These are phyloP conservation scores for Spatulosminthurus flaviceps DNA, from an alignment of 2,888 invertebrate species.

Conservation along the genomic window DNA sequence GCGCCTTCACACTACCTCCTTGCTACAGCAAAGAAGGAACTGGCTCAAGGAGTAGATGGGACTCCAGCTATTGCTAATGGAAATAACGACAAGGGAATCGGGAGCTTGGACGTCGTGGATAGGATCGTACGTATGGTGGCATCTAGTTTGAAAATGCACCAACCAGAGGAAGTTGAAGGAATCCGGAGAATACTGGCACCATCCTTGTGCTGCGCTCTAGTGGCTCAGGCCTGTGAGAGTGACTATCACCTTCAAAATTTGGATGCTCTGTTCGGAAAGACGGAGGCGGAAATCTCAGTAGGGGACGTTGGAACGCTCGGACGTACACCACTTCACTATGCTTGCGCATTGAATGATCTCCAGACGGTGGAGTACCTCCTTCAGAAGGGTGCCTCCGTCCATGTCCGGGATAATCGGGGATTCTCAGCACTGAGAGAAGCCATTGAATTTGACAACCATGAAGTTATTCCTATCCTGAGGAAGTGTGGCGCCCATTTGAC, in stretches of 20 bases:
- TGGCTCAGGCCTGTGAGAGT: constrained; percentile 66
- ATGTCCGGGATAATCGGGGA: constrained; percentile 77
- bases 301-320: constrained; percentile 65
- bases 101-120: constrained; percentile 65
- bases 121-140: constrained; percentile 72
- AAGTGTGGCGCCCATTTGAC: constrained; percentile 81
- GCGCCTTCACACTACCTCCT: neutral
- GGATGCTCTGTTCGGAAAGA: constrained; percentile 65
- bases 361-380: constrained; percentile 78
- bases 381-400: constrained; percentile 82
- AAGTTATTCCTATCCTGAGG: constrained; percentile 74
- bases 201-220: constrained; percentile 75
- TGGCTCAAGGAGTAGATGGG: neutral
- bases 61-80: constrained; percentile 44
- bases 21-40: constrained; percentile 11
- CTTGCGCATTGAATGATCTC: constrained; percentile 76
- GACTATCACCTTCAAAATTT: constrained; percentile 70
- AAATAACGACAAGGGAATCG: constrained; percentile 38
- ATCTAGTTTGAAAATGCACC: constrained; percentile 70
- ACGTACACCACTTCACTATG: constrained; percentile 84
- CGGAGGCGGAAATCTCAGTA: constrained; percentile 58
- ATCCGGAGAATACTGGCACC: constrained; percentile 74
- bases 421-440: constrained; percentile 79
- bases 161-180: constrained; percentile 70
- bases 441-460: constrained; percentile 72